A percentile compares a stretch with the other conserved stretches of the same genome.
Conservation (phyloP, 2,797 vertebrate genomes). For the Babyrousa celebensis region DNA sequence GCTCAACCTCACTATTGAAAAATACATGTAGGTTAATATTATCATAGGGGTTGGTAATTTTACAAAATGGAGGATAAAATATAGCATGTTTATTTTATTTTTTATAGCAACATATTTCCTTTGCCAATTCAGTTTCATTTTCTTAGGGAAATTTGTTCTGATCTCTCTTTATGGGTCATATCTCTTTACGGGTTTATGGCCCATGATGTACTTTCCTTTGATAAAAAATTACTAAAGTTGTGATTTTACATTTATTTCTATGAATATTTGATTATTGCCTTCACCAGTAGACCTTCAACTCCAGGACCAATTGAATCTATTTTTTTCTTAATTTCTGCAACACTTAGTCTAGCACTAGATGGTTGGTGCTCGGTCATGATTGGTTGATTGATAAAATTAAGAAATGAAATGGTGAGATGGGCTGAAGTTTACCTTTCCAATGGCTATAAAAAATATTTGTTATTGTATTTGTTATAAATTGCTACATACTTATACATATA, state of each 20-base stretch:
- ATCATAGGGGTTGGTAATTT: not conserved
- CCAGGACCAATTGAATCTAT: not conserved
- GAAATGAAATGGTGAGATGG: not conserved
- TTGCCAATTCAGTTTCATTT: not conserved
- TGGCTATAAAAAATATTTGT: not conserved
- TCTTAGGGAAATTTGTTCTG: not conserved
- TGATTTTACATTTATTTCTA: conserved; percentile 23
- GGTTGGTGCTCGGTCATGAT: not conserved
- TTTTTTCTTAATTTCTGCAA: conserved; percentile 36
- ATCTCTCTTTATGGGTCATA: not conserved
- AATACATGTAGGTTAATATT: not conserved
- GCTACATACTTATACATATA: not conserved
- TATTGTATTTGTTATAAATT: conserved; percentile 11
- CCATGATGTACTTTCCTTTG: not conserved
- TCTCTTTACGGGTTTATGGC: not conserved
- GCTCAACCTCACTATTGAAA: not conserved
- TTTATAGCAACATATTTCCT: not conserved
- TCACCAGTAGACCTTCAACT: not conserved
- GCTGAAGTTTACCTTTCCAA: not conserved
- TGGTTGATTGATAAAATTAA: not conserved
- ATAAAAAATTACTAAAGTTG: not conserved
- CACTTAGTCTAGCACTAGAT: not conserved
- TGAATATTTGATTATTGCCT: conserved; percentile 31
- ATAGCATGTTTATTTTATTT: not conserved
- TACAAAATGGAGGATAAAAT: not conserved